Base-by-base conservation (phyloP, 2,797 vertebrate genomes). In the Falco berigora region DNA sequence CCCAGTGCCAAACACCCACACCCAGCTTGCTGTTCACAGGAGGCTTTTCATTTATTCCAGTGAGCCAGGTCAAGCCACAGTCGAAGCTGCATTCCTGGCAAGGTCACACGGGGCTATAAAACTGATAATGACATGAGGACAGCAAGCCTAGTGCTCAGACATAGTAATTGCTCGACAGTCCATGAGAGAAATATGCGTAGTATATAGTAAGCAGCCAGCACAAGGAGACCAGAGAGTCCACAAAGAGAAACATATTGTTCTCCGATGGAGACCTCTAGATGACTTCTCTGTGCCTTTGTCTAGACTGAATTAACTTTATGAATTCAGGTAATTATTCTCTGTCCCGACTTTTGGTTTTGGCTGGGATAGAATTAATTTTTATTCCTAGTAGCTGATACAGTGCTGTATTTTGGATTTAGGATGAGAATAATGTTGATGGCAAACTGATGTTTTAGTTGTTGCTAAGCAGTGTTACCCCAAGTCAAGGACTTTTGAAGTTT, bases 251-350 rank as follows among this genome's bases (percentile, higher is more conserved):
- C 17, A 68, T 23, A 59, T 14, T 64, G 23, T 24, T 94, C 62
- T 91, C 61, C 2, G 1, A 12, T 58, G 42, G 73, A 90, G 68
- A 86, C 62, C 72, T 91, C 84, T 68, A 50, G 76, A 62, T 94
- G 75, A 88, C 87, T 92, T 85, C 53, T 83, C 58, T 64, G 34
- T 94, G 81, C 59, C 52, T 92, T 85, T 0, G 3, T 78, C 94
- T 90, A 88, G 89, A 78, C 91, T 92, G 81, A 96, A 88, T 92
- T 94, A 96, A 91, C 92, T 89, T 92, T 55, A 72, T 24, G 85
- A 86, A 81, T 92, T 78, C 73, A 68, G 69, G 91, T 86, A 90
- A 94, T 96, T 94, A 81, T 91, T 94, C 58, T 91, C 50, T 80
- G 62, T 73, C 66, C 87, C 66, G 87, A 72, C 16, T 44, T 44